Percentiles rank a stretch among this genome's conserved stretches.
phyloP scores from a whole-genome alignment of 1,140 invertebrate genomes.

The Pissodes strobi region DNA sequence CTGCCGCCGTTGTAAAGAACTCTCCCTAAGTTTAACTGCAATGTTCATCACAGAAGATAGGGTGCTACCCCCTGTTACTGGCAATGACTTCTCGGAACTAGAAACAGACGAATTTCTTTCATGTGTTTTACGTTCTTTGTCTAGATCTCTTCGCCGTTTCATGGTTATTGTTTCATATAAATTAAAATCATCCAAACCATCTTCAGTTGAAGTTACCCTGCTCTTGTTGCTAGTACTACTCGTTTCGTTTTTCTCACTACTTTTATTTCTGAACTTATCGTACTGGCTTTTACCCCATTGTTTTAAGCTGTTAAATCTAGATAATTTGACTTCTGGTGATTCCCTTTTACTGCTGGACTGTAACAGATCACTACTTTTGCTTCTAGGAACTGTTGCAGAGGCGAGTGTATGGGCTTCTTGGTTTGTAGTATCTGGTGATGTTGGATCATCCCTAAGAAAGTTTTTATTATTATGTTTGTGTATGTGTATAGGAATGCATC shows the following conservation, averaged over 20 bases:
- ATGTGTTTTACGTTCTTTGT: slow-evolving; percentile 62
- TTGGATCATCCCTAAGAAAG: slow-evolving; percentile 47
- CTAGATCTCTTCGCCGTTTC: slow-evolving; percentile 60
- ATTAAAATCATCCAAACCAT: slow-evolving; percentile 63
- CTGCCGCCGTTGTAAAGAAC: slow-evolving; percentile 67
- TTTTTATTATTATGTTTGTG: slow-evolving; percentile 14
- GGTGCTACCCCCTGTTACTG: slow-evolving; percentile 60
- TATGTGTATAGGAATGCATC: slow-evolving; percentile 12
- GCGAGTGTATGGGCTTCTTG: slow-evolving; percentile 28
- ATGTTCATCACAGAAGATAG: slow-evolving; percentile 62
- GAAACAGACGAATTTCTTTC: slow-evolving; percentile 74
- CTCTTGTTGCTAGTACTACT: slow-evolving; percentile 36
- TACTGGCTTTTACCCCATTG: slow-evolving; percentile 80
- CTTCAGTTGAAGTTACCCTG: slow-evolving; percentile 22
- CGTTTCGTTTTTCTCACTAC: slow-evolving; percentile 38
- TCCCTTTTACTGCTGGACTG: slow-evolving; percentile 60
- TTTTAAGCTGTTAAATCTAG: slow-evolving; percentile 79
- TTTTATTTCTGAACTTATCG: slow-evolving; percentile 71
- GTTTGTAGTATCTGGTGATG: slow-evolving; percentile 34
- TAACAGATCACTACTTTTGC: slow-evolving; percentile 71
- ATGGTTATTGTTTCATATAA: slow-evolving; percentile 68
- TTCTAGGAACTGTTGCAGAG: slow-evolving; percentile 53
- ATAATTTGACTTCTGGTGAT: slow-evolving; percentile 65
- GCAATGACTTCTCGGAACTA: slow-evolving; percentile 69
- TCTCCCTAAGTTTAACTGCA: slow-evolving; percentile 73